phyloP scores from a whole-genome alignment of 2,888 invertebrate genomes.

The Punctoribates punctum region DNA sequence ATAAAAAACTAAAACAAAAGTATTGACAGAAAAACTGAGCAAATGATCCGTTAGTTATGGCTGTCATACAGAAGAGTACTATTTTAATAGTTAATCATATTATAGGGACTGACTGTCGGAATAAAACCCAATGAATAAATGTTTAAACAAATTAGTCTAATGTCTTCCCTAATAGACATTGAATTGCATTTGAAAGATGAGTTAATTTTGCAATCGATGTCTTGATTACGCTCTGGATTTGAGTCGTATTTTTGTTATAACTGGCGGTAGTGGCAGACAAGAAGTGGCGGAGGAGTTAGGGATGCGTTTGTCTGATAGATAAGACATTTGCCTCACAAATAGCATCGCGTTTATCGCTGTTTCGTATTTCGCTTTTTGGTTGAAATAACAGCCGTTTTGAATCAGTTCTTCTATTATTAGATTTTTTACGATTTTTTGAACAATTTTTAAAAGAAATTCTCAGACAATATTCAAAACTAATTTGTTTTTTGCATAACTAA shows the following conservation, averaged over 20 bases:
- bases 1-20: background rate
- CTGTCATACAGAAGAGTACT: background rate
- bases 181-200: background rate
- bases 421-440: background rate
- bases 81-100: background rate
- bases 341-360: background rate
- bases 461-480: background rate
- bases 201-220: background rate
- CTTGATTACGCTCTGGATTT: background rate
- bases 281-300: background rate
- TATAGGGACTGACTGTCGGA: background rate
- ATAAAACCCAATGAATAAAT: background rate
- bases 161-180: background rate
- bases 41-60: background rate
- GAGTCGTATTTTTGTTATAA: background rate
- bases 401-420: constrained; percentile 8
- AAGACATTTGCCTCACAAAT: background rate
- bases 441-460: background rate
- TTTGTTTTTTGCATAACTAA: background rate
- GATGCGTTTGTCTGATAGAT: background rate
- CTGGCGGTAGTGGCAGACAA: background rate
- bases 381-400: background rate
- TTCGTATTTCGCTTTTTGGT: background rate
- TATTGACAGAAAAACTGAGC: background rate
- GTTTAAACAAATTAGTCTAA: background rate